Base-by-base conservation (phyloP, 2,113 vertebrate species). In the Dipodomys spectabilis region DNA sequence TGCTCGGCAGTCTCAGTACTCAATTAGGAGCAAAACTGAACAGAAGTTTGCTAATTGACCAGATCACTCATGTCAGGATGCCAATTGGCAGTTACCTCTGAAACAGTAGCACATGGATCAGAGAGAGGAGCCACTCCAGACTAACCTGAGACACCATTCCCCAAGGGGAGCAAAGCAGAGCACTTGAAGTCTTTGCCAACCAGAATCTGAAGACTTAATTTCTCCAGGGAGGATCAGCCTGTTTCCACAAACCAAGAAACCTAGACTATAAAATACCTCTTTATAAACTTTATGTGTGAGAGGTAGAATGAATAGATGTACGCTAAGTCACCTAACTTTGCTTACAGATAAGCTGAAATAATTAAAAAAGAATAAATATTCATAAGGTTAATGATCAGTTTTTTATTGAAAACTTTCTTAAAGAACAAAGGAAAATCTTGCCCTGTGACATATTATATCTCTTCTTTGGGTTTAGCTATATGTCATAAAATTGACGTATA, bases 131-230 rank as follows among this genome's bases (percentile, higher is more conserved):
- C 81, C 85, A 91, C 72, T 86, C 82, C 57, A 44, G 83, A 95
- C 67, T n/a, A 95, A 83, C 80, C 92, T 73, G 83, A 89, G 80
- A 86, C 22, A 35, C 65, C 68, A 91, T 96, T 28, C 89, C 91
- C 78, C 35, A 57, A 92, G 84, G 81, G 82, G n/a, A 71, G 65
- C 60, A 86, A 18, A 80, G 87, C 44, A 83, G 78, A 94, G 64
- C 22, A 93, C 72, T 92, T 71, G 78, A 94, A 93, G 73, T 80
- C 49, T 67, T 74, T 64, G 83, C 93, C 86, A 95, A 95, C 60
- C 23, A 84, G 73, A 71, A 86, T 65, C 64, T 96, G 89, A 97
- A 92, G 94, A 94, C 89, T 95, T 96, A 74, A 96, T 96, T 96
- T 95, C 95, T 92, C 90, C 18, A 85, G n/a, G 49, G 39, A 85